Percentiles rank a stretch among this genome's conserved stretches.
These are phyloP conservation scores for Epistrophe eligans DNA, from an alignment of 2,888 invertebrate species.

Conservation along the genomic window DNA sequence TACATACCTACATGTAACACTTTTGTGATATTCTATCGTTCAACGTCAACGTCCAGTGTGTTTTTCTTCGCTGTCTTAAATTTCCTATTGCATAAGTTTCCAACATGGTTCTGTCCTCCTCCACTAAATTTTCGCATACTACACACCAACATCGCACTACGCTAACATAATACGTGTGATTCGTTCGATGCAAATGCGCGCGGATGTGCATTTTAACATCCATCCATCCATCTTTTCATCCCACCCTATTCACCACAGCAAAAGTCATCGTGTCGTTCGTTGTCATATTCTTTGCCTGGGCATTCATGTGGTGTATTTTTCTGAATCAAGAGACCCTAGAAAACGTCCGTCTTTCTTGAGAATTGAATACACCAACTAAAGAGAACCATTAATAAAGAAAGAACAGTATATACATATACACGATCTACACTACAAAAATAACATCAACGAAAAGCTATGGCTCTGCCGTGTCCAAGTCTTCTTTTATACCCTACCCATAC, in stretches of 20 bases:
- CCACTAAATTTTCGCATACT: constrained; percentile 25
- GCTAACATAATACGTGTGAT: constrained; percentile 40
- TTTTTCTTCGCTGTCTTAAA: constrained; percentile 41
- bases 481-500: neutral
- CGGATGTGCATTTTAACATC: constrained; percentile 58
- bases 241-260: constrained; percentile 26
- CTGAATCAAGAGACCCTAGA: constrained; percentile 54
- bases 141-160: constrained; percentile 19
- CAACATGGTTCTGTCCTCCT: constrained; percentile 15
- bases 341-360: constrained; percentile 50
- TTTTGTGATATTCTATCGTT: constrained; percentile 65
- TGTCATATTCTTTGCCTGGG: constrained; percentile 42
- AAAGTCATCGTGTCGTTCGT: constrained; percentile 37
- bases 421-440: neutral
- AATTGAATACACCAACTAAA: constrained; percentile 40
- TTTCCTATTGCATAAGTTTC: constrained; percentile 67
- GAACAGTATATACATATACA: neutral
- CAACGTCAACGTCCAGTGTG: constrained; percentile 66
- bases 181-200: constrained; percentile 12
- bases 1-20: neutral
- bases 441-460: constrained; percentile 10
- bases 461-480: constrained; percentile 25
- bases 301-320: constrained; percentile 49
- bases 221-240: constrained; percentile 41
- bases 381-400: constrained; percentile 18